phyloP scores from a whole-genome alignment of 2,113 vertebrate species.

The Argyrosomus japonicus region DNA sequence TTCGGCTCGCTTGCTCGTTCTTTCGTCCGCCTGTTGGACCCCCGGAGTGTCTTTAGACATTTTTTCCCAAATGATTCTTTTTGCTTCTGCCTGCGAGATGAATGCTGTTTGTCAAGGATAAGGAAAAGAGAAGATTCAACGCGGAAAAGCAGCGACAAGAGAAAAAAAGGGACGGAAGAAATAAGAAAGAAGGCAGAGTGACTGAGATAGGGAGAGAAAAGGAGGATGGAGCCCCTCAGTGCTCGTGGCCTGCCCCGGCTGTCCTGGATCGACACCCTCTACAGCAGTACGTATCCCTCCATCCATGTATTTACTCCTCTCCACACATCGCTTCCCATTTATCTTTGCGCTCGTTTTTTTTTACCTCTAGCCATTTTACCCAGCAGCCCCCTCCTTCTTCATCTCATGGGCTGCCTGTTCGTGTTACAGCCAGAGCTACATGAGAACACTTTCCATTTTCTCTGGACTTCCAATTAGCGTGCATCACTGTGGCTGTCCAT shows the following conservation, averaged over 20 bases:
- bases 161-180: constrained; percentile 26
- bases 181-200: constrained; percentile 45
- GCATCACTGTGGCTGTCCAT: constrained; percentile 62
- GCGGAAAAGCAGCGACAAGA: neutral
- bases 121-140: constrained; percentile 31
- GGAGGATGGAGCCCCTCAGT: constrained; percentile 95
- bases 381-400: constrained; percentile 19
- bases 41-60: constrained; percentile 48
- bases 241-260: constrained; percentile 94
- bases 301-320: constrained; percentile 25
- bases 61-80: constrained; percentile 51
- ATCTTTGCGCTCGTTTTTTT: constrained; percentile 21
- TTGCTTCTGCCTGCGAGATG: constrained; percentile 77
- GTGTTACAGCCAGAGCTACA: constrained; percentile 23
- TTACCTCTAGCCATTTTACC: constrained; percentile 40
- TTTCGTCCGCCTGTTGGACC: constrained; percentile 65
- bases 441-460: constrained; percentile 54
- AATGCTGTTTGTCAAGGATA: constrained; percentile 76
- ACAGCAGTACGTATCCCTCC: constrained; percentile 92
- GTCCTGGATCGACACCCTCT: constrained; percentile 98
- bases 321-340: constrained; percentile 34
- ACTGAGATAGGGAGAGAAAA: constrained; percentile 50
- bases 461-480: constrained; percentile 54
- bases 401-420: constrained; percentile 45
- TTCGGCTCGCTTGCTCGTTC: constrained; percentile 16